Evolutionary conservation across 2,797 vertebrate species (phyloP), one percentile per base, ranked within the genome.

Genomic region (Rhinatrema bivittatum): DNA sequence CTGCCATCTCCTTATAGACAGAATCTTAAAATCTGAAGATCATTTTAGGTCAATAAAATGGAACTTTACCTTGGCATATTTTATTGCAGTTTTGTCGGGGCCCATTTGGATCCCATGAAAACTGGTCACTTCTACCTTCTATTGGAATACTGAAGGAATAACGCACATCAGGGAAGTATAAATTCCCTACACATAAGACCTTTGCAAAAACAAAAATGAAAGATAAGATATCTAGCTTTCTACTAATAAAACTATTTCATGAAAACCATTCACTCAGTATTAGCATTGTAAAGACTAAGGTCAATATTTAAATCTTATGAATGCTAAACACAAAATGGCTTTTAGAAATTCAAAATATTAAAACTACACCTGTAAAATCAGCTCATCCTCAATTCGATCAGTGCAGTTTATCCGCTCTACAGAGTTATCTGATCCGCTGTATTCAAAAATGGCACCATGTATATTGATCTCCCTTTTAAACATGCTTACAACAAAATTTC

Each of bases 401-500:
- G 93, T 96, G 72, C 91, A 90, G 70, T 97, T 98, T 68, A 98
- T 94, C 50, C 91, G 86, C 60, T 98, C 95, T 42, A 89, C 56
- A 3, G 86, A 85, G 32, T 63, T 89, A 72, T 97, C 93, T 4
- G 95, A 98, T 50, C 95, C 95, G 50, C 79, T 98, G 77, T 98
- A 98, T 52, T 98, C 94, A 11, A 98, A 89, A 53, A 86, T 66
- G 7, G 78, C 78, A 72, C 94, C 92, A 67, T 89, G 86, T 43
- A 93, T 65, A 53, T 64, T 85, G 65, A 98, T 86, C 82, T 95
- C 94, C 73, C 85, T 89, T 81, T 94, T 97, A 68, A 93, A 93
- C 88, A 93, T 93, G 77, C 90, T 91, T 62, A 98, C 94, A 74
- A 98, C 90, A 70, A 95, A 95, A 85, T 98, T 93, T 50, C 95